Percentiles rank a stretch among this genome's conserved stretches.
Conservation (phyloP, 2,888 invertebrate species). For the Cremastinae sp. region DNA sequence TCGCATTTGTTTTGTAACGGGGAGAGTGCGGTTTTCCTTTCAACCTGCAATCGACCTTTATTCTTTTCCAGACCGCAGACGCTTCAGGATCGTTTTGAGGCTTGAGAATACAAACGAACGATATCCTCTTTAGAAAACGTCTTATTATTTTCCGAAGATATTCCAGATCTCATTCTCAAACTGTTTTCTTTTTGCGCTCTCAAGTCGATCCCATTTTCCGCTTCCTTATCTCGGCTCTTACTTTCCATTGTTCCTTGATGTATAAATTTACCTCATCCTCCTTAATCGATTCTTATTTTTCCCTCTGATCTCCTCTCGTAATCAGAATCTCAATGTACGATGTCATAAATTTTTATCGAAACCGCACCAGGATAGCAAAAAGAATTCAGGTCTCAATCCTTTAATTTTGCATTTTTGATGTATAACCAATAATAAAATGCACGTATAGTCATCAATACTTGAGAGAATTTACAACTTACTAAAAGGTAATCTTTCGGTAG, state of each 20-base stretch:
- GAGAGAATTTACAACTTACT: too few species aligned
- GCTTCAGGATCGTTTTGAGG: constrained; percentile 56
- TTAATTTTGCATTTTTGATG: too few species aligned
- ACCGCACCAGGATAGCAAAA: too few species aligned
- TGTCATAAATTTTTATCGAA: neutral
- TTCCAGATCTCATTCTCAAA: constrained; percentile 43
- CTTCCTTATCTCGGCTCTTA: constrained; percentile 34
- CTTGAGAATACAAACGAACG: constrained; percentile 58
- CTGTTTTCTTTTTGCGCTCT: constrained; percentile 18
- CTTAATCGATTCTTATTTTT: constrained; percentile 38
- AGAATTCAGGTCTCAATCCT: too few species aligned
- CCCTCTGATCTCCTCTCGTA: constrained; percentile 44
- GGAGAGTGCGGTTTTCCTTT: constrained; percentile 26
- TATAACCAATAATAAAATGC: too few species aligned
- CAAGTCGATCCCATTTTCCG: constrained; percentile 53
- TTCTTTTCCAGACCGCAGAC: constrained; percentile 65
- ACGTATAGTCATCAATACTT: too few species aligned
- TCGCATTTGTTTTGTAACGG: constrained; percentile 21
- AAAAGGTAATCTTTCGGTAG: too few species aligned
- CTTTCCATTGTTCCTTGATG: constrained; percentile 11
- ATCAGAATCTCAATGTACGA: neutral
- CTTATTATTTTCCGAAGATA: constrained; percentile 75
- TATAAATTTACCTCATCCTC: neutral
- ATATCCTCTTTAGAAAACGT: constrained; percentile 64
- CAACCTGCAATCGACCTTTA: constrained; percentile 35